Evolutionary conservation across 2,797 vertebrate species (phyloP).

Genomic region (Ammospiza maritima): DNA sequence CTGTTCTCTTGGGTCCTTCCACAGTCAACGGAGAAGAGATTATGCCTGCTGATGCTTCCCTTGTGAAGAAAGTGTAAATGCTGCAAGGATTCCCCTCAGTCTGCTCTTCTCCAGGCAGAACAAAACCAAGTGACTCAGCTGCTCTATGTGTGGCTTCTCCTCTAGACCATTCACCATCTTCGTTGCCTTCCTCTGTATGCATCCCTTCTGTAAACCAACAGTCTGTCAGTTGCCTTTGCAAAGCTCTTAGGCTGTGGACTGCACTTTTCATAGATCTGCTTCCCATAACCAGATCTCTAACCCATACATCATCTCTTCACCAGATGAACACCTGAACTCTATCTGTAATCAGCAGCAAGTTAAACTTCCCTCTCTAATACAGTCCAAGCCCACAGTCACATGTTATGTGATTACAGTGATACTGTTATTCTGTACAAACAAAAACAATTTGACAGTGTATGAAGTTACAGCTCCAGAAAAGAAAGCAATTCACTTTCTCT

Average conservation of each 20-base stretch:
- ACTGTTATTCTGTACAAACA: neutral
- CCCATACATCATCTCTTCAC: neutral
- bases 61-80: neutral
- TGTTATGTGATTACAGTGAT: rapidly evolving
- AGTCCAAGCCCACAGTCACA: neutral
- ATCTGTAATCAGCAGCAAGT: neutral
- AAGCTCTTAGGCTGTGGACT: neutral
- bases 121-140: neutral
- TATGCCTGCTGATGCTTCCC: neutral
- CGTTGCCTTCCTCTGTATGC: neutral
- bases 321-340: neutral
- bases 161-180: neutral
- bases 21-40: neutral
- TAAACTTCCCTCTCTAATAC: neutral
- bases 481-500: neutral
- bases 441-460: neutral
- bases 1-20: neutral
- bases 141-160: neutral
- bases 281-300: neutral
- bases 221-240: neutral
- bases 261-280: neutral
- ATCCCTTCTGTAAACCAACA: neutral
- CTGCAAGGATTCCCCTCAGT: neutral
- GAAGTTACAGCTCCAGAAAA: neutral
- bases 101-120: neutral